A percentile compares a stretch with the other conserved stretches of the same genome.
These are phyloP conservation scores for Leptinotarsa peninsularis DNA, from an alignment of 2,888 invertebrate genomes.

Conservation along the genomic window DNA sequence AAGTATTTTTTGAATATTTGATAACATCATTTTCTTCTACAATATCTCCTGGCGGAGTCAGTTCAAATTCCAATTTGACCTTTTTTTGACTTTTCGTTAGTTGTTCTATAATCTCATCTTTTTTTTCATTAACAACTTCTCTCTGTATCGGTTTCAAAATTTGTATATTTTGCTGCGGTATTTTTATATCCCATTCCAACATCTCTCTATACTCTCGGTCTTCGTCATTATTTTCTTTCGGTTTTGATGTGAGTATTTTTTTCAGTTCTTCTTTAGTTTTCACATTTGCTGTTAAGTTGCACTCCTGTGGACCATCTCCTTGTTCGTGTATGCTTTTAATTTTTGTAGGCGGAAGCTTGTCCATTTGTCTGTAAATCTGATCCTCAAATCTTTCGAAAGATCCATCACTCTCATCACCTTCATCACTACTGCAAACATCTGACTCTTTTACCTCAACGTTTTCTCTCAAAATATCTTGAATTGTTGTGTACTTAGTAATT, in stretches of 20 bases:
- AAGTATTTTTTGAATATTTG: conserved; percentile 44
- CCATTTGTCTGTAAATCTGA: conserved; percentile 49
- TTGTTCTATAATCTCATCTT: conserved; percentile 47
- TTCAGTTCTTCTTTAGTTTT: conserved; percentile 48
- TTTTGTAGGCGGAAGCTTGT: conserved; percentile 42
- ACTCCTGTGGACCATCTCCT: conserved; percentile 24
- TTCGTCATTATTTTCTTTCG: conserved; percentile 32
- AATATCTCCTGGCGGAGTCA: conserved; percentile 49
- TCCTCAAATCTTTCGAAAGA: conserved; percentile 46
- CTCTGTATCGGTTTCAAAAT: conserved; percentile 53
- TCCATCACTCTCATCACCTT: conserved; percentile 32
- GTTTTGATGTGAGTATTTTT: conserved; percentile 28
- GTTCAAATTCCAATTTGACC: conserved; percentile 47
- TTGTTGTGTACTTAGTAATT: conserved; percentile 19
- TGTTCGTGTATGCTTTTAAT: conserved; percentile 27
- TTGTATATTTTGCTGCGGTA: conserved; percentile 50
- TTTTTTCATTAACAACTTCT: conserved; percentile 32
- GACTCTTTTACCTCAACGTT: conserved; percentile 19
- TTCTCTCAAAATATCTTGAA: conserved; percentile 33
- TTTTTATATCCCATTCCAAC: conserved; percentile 57
- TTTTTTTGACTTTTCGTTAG: conserved; percentile 39
- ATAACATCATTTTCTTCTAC: conserved; percentile 51
- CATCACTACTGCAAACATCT: conserved; percentile 26
- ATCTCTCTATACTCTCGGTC: conserved; percentile 56
- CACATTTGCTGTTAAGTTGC: conserved; percentile 33